Conservation (phyloP, 2,113 vertebrate species). For the Indicator indicator region DNA sequence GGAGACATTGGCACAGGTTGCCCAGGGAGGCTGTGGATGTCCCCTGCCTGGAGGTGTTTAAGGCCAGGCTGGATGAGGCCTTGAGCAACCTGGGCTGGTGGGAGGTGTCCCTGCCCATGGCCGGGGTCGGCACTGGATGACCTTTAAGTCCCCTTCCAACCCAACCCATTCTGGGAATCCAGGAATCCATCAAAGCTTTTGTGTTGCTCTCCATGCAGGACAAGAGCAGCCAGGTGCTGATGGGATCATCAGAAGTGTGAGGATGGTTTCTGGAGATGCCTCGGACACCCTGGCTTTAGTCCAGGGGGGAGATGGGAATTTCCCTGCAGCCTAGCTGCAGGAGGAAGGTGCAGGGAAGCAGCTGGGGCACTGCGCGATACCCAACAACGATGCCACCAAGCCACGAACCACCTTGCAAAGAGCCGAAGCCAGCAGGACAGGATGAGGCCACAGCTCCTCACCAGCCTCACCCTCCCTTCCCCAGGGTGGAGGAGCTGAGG, state of each 20-base stretch:
- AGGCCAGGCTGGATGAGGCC: too few species aligned
- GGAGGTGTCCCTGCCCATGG: too few species aligned
- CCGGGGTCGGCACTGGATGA: too few species aligned
- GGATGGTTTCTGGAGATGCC: neutral
- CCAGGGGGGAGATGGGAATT: accelerated
- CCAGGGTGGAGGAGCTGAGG: accelerated
- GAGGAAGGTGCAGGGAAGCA: neutral
- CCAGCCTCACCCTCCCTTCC: accelerated
- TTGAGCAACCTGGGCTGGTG: too few species aligned
- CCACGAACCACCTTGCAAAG: neutral
- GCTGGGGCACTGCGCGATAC: too few species aligned
- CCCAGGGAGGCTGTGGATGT: too few species aligned
- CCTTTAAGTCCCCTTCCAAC: too few species aligned
- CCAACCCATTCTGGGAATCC: too few species aligned
- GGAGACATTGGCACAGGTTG: too few species aligned
- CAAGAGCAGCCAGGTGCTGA: neutral
- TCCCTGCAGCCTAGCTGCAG: too few species aligned
- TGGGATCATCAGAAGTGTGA: accelerated
- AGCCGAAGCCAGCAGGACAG: accelerated
- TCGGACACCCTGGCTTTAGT: accelerated
- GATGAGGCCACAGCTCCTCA: accelerated
- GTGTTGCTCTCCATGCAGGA: accelerated
- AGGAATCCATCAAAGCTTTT: neutral
- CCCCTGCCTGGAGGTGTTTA: too few species aligned
- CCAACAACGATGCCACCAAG: neutral